Percentiles rank a stretch among this genome's conserved stretches.
Evolutionary conservation across 2,797 vertebrate species (phyloP).

Genomic region (Microtus obscurus): DNA sequence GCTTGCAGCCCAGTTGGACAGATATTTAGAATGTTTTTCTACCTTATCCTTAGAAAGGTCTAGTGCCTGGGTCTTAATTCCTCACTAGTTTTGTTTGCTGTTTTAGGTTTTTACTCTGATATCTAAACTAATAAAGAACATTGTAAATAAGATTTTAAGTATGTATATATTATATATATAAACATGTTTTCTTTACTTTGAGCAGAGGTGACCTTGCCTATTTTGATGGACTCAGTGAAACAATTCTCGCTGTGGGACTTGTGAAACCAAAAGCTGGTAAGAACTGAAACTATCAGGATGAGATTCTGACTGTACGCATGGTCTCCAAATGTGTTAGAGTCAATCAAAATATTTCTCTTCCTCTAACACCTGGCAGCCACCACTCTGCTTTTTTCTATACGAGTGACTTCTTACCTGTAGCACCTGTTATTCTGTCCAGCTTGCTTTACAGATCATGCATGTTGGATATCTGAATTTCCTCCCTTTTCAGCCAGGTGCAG

Average conservation of each 20-base stretch:
- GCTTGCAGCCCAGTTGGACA: background rate
- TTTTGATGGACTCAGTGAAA: conserved; percentile 99
- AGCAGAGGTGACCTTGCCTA: conserved; percentile 96
- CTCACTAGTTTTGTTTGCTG: background rate
- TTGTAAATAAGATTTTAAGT: background rate
- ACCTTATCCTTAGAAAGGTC: background rate
- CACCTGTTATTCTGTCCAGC: conserved; percentile 12
- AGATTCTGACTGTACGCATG: background rate
- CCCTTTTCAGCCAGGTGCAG: background rate
- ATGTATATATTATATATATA: background rate
- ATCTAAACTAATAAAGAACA: background rate
- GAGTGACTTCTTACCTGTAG: background rate
- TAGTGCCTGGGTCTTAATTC: background rate
- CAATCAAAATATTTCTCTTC: background rate
- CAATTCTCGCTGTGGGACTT: conserved; percentile 96
- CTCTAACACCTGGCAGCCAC: background rate
- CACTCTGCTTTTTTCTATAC: background rate
- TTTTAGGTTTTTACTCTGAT: background rate
- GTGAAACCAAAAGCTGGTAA: conserved; percentile 97
- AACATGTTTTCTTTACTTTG: conserved; percentile 62
- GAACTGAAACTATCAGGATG: conserved; percentile 41
- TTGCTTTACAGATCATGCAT: background rate
- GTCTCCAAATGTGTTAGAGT: background rate
- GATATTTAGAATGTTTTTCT: background rate
- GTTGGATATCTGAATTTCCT: background rate